Evolutionary conservation across 2,797 vertebrate species (phyloP).

Genomic region (Pempheris klunzingeri): DNA sequence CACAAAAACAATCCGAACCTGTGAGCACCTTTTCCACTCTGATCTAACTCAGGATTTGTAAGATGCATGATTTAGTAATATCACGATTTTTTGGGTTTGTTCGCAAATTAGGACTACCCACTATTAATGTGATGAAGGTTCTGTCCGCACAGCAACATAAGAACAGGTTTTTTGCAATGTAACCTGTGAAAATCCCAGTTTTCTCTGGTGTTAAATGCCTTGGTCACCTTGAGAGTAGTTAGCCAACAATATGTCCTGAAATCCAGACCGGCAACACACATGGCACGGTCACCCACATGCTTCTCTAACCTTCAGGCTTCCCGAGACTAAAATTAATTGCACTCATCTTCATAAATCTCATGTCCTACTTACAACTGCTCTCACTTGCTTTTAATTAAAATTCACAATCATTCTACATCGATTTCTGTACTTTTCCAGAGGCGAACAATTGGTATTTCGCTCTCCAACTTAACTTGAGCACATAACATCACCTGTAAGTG

Average conservation of each 20-base stretch:
- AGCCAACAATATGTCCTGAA: conserved; percentile 7
- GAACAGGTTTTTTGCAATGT: neutral
- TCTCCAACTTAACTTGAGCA: conserved; percentile 17
- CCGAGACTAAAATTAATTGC: neutral
- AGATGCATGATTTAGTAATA: neutral
- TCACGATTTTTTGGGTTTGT: neutral
- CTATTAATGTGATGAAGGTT: conserved; percentile 2
- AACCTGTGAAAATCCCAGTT: neutral
- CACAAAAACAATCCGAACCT: neutral
- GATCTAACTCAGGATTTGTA: neutral
- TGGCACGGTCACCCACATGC: neutral
- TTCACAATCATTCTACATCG: conserved; percentile 3
- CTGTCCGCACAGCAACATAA: neutral
- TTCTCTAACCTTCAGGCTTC: neutral
- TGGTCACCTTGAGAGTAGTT: neutral
- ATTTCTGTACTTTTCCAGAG: conserved; percentile 30
- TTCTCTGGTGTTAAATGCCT: conserved; percentile 12
- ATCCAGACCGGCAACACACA: conserved; percentile 5
- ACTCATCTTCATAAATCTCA: conserved; percentile 8
- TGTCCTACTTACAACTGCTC: neutral
- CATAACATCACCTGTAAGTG: conserved; percentile 47
- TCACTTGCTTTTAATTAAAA: conserved; percentile 21
- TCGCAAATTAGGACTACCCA: neutral
- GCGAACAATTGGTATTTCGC: conserved; percentile 29
- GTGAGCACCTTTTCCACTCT: neutral